phyloP scores from a whole-genome alignment of 35 echinoderm and acorn worm genomes.

The Chiridota heheva region DNA sequence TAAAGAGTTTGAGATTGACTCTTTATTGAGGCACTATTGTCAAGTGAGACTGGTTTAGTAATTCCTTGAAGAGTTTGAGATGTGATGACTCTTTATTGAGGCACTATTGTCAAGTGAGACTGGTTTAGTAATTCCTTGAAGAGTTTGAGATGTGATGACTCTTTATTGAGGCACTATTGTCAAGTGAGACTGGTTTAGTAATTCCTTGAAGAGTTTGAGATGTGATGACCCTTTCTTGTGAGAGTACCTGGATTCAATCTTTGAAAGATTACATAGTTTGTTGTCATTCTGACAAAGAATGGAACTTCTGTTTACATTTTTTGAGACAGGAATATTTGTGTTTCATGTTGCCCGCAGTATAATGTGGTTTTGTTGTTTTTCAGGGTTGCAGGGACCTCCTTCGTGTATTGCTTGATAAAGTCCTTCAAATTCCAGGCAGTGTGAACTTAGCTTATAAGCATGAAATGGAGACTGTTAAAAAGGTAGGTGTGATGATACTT shows the following conservation, averaged over 20 bases:
- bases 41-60: too few relatives aligned
- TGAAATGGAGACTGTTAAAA: constrained; percentile 27
- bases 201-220: too few relatives aligned
- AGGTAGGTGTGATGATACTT: neutral
- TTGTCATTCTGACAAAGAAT: neutral
- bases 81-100: too few relatives aligned
- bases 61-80: too few relatives aligned
- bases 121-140: too few relatives aligned
- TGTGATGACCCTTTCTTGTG: neutral
- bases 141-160: too few relatives aligned
- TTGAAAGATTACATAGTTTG: neutral
- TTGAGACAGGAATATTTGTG: neutral
- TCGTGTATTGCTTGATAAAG: constrained; percentile 64
- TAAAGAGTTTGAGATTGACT: too few relatives aligned
- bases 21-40: too few relatives aligned
- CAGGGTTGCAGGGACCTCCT: constrained; percentile 92
- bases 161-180: too few relatives aligned
- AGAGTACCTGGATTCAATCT: neutral
- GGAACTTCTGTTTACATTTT: neutral
- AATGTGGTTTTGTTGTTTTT: neutral
- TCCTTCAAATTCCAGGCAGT: constrained; percentile 42
- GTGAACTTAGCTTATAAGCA: constrained; percentile 37
- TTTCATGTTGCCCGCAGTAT: neutral
- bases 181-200: too few relatives aligned
- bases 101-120: too few relatives aligned